These are phyloP conservation scores for Poliocrania exsul DNA, from an alignment of 2,797 vertebrate species.

Conservation along the genomic window DNA sequence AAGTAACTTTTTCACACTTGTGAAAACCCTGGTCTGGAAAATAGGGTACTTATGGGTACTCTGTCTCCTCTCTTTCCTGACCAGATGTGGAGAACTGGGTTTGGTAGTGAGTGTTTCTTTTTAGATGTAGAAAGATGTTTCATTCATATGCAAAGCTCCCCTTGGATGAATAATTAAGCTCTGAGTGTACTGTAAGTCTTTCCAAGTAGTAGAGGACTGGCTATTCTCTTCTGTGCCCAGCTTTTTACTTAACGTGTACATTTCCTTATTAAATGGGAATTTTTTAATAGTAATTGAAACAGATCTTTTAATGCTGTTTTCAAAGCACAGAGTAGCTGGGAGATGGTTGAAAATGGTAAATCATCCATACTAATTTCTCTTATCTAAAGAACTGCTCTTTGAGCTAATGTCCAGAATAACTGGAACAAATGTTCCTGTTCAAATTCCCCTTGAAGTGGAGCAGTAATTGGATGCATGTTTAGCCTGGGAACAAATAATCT, in stretches of 20 bases:
- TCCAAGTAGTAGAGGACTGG: background rate
- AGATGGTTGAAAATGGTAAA: background rate
- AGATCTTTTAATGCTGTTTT: background rate
- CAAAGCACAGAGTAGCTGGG: background rate
- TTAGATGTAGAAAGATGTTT: constrained; percentile 19
- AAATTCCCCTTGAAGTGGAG: background rate
- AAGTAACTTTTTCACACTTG: background rate
- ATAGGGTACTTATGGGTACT: background rate
- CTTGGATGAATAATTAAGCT: constrained; percentile 19
- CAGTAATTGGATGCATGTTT: background rate
- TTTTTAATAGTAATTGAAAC: background rate
- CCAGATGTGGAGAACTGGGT: constrained; percentile 12
- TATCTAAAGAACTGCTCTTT: background rate
- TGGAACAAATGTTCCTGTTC: constrained; percentile 6
- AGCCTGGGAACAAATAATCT: constrained; percentile 13
- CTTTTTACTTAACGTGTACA: background rate
- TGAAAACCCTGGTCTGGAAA: background rate
- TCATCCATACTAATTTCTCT: constrained; percentile 39
- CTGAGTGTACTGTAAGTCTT: constrained; percentile 1
- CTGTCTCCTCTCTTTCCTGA: constrained; percentile 19
- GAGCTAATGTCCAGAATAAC: background rate
- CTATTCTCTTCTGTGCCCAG: constrained; percentile 25
- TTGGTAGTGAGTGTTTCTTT: constrained; percentile 15
- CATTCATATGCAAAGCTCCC: constrained; percentile 44
- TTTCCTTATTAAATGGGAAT: constrained; percentile 10